A percentile compares a stretch with the other conserved stretches of the same genome.
phyloP scores from a whole-genome alignment of 1,140 invertebrate genomes.

The Argopecten irradians region DNA sequence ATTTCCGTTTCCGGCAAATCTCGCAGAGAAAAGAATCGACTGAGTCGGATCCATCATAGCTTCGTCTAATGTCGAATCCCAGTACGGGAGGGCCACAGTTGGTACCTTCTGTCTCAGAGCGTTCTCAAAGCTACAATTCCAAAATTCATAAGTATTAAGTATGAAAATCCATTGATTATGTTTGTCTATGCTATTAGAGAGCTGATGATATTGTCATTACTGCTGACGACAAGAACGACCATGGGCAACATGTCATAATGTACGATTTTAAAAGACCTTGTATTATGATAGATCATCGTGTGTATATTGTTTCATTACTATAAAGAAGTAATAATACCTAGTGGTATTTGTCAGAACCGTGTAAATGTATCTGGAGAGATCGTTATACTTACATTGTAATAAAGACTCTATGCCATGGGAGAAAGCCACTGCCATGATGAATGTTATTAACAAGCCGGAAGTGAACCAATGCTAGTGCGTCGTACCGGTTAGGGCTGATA shows the following conservation, averaged over 20 bases:
- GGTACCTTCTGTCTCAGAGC: conserved; percentile 60
- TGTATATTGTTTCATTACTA: background rate
- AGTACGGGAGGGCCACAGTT: conserved; percentile 74
- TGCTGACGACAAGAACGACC: background rate
- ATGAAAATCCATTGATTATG: background rate
- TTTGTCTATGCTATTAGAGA: background rate
- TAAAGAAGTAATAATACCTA: background rate
- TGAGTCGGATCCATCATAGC: conserved; percentile 69
- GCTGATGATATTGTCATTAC: background rate
- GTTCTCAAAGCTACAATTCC: conserved; percentile 60
- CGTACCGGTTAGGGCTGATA: conserved; percentile 48
- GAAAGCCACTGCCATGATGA: conserved; percentile 53
- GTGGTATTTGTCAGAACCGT: background rate
- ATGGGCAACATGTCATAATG: background rate
- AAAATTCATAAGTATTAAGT: background rate
- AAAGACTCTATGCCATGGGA: conserved; percentile 60
- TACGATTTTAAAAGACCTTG: background rate
- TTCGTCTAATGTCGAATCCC: conserved; percentile 75
- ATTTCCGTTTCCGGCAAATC: conserved; percentile 76
- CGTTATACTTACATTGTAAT: conserved; percentile 56
- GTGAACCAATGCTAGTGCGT: conserved; percentile 47
- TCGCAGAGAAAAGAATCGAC: conserved; percentile 72
- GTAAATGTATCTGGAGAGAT: background rate
- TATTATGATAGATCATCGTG: background rate
- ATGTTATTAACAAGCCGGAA: conserved; percentile 53